phyloP scores from a whole-genome alignment of 2,888 invertebrate species.

The Rhaphigaster nebulosa region DNA sequence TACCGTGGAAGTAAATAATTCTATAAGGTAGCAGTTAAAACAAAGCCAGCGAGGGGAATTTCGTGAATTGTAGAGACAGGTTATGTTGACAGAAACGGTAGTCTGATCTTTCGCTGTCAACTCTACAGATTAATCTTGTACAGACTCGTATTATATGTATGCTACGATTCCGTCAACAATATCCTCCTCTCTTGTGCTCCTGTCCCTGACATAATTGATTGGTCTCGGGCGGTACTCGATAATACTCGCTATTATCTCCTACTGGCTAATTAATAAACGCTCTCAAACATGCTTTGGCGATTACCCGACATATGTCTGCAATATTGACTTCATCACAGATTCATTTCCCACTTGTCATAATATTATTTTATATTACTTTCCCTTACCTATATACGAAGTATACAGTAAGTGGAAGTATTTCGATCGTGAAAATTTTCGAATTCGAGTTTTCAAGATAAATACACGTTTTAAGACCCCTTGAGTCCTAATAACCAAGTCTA shows the following conservation, averaged over 20 bases:
- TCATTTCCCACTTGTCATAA: not conserved
- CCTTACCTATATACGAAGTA: too few relatives aligned
- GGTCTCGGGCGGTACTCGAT: too few relatives aligned
- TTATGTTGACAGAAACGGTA: not conserved
- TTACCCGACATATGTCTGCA: not conserved
- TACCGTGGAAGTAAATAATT: not conserved
- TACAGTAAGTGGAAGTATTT: too few relatives aligned
- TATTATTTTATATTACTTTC: too few relatives aligned
- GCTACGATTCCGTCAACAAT: not conserved
- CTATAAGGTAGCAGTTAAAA: too few relatives aligned
- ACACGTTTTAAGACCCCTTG: too few relatives aligned
- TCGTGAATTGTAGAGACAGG: not conserved
- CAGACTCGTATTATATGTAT: not conserved
- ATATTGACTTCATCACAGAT: not conserved
- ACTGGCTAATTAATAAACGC: not conserved
- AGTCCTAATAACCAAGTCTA: too few relatives aligned
- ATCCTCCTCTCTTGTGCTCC: not conserved
- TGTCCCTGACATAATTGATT: not conserved
- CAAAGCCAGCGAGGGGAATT: not conserved
- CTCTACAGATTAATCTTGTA: not conserved
- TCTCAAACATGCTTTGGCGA: not conserved
- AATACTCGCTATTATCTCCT: too few relatives aligned
- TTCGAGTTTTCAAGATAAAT: too few relatives aligned
- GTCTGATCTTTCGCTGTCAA: not conserved
- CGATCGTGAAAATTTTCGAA: too few relatives aligned